Evolutionary conservation across 1,140 invertebrate genomes (phyloP), one percentile per base, ranked within the genome.

Genomic region (Lepidotrigona ventralis): DNA sequence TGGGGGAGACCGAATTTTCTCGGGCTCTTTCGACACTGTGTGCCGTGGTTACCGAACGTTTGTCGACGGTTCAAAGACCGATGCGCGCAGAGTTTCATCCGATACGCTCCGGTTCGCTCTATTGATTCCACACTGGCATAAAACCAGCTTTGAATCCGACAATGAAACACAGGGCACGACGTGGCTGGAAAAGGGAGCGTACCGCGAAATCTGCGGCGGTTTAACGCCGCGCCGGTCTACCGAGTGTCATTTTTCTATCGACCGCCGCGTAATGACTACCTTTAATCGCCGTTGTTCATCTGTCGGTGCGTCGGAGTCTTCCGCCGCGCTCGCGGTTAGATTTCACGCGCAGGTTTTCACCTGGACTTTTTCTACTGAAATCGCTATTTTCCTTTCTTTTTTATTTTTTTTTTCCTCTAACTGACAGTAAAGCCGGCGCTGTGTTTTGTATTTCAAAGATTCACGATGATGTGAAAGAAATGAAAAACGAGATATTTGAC

Each of bases 111-210:
- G 51, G 51, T 56, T 60, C 79, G 60, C 29, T 70, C 79, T 85
- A 88, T 88, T 84, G 86, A 88, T 85, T 80, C 56, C 56, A 77
- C 63, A 69, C 64, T 23, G 73, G 29, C 71, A 86, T 83, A 83
- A 88, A 66, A 88, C 60, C 54, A 74, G 87, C 76, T 88, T 88
- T 88, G 83, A 86, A 83, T 88, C 80, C 86, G 73, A 83, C 87
- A 86, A 88, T 88, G 76, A 86, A 88, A 85, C 63, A 63, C 75
- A 85, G 58, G 79, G 68, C 60, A 53, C 56, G 71, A 26, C 12
- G 39, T 39, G 58, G 23, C 71, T 81, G 75, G 15, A 33, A 87
- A 83, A 75, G 46, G 69, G 63, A 53, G 58, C 63, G 75, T 29
- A 69, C 29, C 39, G 8, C 56, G 74, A 46, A 60, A 56, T 60